Conservation (phyloP, 2,113 vertebrate genomes). For the Nannobrachium achirus region DNA sequence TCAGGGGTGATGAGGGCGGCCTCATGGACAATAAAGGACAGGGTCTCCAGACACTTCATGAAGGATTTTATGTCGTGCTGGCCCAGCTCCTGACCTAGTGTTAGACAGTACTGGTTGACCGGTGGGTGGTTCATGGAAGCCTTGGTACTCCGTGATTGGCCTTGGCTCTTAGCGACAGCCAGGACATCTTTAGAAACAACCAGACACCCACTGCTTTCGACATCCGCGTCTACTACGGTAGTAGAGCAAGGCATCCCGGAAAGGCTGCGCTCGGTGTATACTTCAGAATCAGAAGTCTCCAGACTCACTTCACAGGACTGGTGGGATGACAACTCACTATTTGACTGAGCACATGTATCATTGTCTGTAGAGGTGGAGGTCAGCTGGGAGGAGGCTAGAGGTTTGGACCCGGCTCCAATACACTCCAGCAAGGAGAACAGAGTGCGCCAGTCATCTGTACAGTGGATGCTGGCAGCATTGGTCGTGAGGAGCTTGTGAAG, state of each 20-base stretch:
- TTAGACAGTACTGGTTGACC: conserved; percentile 97
- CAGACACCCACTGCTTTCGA: conserved; percentile 94
- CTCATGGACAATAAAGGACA: conserved; percentile 97
- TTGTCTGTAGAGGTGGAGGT: conserved; percentile 82
- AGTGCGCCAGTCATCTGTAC: conserved; percentile 94
- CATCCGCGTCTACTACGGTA: conserved; percentile 94
- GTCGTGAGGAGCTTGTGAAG: conserved; percentile 97
- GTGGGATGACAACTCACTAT: conserved; percentile 91
- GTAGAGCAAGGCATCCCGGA: conserved; percentile 89
- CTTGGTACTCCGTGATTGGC: conserved; percentile 65
- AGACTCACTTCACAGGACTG: conserved; percentile 86
- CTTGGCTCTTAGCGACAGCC: conserved; percentile 78
- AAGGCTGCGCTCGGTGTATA: conserved; percentile 92
- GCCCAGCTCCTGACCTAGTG: conserved; percentile 93
- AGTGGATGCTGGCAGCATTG: conserved; percentile 98
- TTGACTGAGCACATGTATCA: conserved; percentile 93
- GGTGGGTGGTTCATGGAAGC: conserved; percentile 80
- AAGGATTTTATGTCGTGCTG: conserved; percentile 98
- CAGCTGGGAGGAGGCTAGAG: conserved; percentile 89
- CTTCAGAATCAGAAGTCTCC: conserved; percentile 87
- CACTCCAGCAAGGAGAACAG: conserved; percentile 97
- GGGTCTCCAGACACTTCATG: conserved; percentile 95
- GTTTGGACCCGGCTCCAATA: conserved; percentile 94
- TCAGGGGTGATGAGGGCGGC: conserved; percentile 97
- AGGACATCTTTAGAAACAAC: conserved; percentile 97